These are phyloP conservation scores for Erinaceus europaeus DNA, from an alignment of 2,113 vertebrate genomes.

Conservation along the genomic window DNA sequence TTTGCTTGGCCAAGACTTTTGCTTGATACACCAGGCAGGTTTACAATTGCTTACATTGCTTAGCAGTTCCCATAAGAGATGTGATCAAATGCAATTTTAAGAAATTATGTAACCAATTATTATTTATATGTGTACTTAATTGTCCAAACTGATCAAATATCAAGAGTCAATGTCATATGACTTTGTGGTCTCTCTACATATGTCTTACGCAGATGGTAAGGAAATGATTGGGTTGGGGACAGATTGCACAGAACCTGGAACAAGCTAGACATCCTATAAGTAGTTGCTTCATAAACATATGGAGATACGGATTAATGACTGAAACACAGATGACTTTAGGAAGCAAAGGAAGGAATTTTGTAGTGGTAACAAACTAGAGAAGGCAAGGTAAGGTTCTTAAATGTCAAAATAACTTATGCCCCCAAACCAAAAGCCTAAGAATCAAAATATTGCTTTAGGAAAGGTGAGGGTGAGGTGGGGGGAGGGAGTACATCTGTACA, in stretches of 20 bases:
- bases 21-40: not conserved
- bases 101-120: not conserved
- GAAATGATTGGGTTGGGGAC: not conserved
- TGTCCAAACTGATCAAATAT: not conserved
- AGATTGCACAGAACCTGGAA: not conserved
- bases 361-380: not conserved
- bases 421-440: not conserved
- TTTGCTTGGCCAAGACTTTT: not conserved
- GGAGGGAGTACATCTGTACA: not conserved
- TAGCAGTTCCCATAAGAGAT: not conserved
- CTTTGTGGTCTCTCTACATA: not conserved
- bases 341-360: not conserved
- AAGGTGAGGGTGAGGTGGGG: not conserved
- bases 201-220: not conserved
- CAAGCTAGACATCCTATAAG: not conserved
- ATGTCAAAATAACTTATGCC: not conserved
- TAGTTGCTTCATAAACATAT: not conserved
- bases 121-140: not conserved
- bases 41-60: not conserved
- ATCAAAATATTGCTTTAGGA: not conserved
- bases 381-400: not conserved
- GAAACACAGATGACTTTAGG: not conserved
- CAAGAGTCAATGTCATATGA: constrained; percentile 10
- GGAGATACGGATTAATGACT: not conserved
- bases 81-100: not conserved